phyloP scores from a whole-genome alignment of 2,797 vertebrate genomes.

The Podarcis siculus region DNA sequence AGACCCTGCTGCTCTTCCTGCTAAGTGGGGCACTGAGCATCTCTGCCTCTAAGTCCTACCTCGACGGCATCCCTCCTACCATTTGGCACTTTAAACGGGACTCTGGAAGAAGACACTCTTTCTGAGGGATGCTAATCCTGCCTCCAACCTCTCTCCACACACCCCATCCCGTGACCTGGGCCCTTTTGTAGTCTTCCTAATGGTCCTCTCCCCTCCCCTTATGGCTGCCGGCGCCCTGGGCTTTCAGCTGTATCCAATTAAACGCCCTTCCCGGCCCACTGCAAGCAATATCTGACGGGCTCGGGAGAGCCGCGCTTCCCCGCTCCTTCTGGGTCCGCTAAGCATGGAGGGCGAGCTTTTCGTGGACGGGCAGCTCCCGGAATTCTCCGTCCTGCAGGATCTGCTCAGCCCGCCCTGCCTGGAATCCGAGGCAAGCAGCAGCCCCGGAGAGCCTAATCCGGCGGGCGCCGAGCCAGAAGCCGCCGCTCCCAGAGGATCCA shows the following conservation, averaged over 20 bases:
- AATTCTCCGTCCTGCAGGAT: slow-evolving; percentile 59
- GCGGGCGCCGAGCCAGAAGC: neutral
- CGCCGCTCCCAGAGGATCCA: neutral
- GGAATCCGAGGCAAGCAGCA: slow-evolving; percentile 35
- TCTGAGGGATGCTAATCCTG: neutral
- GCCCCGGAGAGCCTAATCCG: neutral
- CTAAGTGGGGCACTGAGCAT: too few relatives aligned
- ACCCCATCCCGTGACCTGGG: too few relatives aligned
- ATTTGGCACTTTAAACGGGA: neutral
- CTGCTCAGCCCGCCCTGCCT: slow-evolving; percentile 63
- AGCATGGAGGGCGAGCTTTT: slow-evolving; percentile 54
- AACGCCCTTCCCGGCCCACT: neutral
- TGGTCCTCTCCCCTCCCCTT: neutral
- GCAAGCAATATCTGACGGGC: neutral
- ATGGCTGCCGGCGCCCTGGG: neutral
- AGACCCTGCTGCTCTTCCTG: too few relatives aligned
- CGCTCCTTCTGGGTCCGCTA: neutral
- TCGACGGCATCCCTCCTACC: too few relatives aligned
- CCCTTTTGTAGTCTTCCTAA: too few relatives aligned
- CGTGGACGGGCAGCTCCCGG: slow-evolving; percentile 47
- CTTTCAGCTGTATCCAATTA: slow-evolving; percentile 32
- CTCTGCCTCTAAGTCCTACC: too few relatives aligned
- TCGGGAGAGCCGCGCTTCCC: neutral
- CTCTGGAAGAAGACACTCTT: neutral
- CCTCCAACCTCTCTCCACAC: neutral